Evolutionary conservation across 1,140 invertebrate species (phyloP), one percentile per base, ranked within the genome.

Genomic region (silkworm (Bombyx mori)): DNA sequence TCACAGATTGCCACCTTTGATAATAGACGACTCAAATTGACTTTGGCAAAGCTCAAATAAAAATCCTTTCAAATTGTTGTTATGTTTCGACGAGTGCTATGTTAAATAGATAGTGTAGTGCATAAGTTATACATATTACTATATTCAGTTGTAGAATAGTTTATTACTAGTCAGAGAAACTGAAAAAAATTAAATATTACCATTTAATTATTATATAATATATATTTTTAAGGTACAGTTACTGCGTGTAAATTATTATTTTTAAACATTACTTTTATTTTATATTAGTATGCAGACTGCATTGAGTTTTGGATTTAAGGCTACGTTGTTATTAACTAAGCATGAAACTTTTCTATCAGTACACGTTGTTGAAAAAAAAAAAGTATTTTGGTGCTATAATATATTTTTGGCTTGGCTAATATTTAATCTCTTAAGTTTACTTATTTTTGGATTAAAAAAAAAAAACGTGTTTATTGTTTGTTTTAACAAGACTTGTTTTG

Each of bases 111-210:
- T 81, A 79, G 71, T 73, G 64, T 70, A 77, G 63, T 60, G 26
- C 26, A 61, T 76, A 78, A 68, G 63, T 56, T 72, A 35, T 35
- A 35, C 26, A 35, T 35, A 35, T 35, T 35, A 35, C 26, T 35
- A 35, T 35, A 35, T 77, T 79, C 74, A 79, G 65, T 80, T 79
- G 58, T 83, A 82, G 77, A 65, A 72, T 81, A 78, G 73, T 68
- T 69, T 77, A 85, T 82, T 79, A 85, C 83, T 86, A 86, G 83
- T 86, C 83, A 86, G 82, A 78, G 82, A 86, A 72, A 67, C 77
- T 77, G 79, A 77, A 83, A 77, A 75, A 77, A 74, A 71, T 71
- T 82, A 79, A 73, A 78, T 12, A 83, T 82, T 86, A 86, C 83
- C 83, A 86, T 83, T 81, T 82, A 80, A 69, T 81, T 81, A 82